A percentile compares a stretch with the other conserved stretches of the same genome.
These are phyloP conservation scores for Sarcophaga caerulescens DNA, from an alignment of 2,888 invertebrate genomes.

Conservation along the genomic window DNA sequence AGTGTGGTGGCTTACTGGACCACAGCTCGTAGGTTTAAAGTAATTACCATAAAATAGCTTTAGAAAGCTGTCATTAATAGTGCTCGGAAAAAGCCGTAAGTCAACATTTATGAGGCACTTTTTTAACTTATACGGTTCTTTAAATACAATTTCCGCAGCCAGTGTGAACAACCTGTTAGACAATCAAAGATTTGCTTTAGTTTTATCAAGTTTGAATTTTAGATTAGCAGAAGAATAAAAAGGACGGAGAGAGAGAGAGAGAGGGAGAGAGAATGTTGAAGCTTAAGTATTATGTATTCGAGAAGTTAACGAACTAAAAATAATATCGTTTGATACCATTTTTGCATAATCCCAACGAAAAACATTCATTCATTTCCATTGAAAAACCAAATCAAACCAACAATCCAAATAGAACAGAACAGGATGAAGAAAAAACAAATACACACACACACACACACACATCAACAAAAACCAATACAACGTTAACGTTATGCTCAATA, in stretches of 20 bases:
- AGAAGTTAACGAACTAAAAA: slow-evolving; percentile 80
- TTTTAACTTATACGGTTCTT: not conserved
- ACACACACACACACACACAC: slow-evolving; percentile 5
- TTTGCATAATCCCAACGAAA: slow-evolving; percentile 70
- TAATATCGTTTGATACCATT: slow-evolving; percentile 78
- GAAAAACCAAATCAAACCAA: slow-evolving; percentile 41
- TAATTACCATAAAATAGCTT: too few species aligned
- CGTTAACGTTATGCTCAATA: slow-evolving; percentile 11
- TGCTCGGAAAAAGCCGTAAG: too few species aligned
- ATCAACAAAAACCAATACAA: slow-evolving; percentile 39
- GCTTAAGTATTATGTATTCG: slow-evolving; percentile 75
- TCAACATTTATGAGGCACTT: too few species aligned
- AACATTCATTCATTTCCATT: slow-evolving; percentile 45
- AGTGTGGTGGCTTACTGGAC: too few species aligned
- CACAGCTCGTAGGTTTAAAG: too few species aligned
- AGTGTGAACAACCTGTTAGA: not conserved
- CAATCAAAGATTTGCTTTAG: slow-evolving; percentile 17
- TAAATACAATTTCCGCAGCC: not conserved
- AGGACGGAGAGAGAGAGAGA: not conserved
- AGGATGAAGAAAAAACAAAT: slow-evolving; percentile 29
- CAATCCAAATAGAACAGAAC: not conserved
- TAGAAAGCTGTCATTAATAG: too few species aligned
- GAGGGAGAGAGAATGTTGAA: not conserved
- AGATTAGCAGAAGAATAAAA: not conserved
- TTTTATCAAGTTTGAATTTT: slow-evolving; percentile 5